Evolutionary conservation across 2,797 vertebrate genomes (phyloP).

Genomic region (Syngnathus acus): DNA sequence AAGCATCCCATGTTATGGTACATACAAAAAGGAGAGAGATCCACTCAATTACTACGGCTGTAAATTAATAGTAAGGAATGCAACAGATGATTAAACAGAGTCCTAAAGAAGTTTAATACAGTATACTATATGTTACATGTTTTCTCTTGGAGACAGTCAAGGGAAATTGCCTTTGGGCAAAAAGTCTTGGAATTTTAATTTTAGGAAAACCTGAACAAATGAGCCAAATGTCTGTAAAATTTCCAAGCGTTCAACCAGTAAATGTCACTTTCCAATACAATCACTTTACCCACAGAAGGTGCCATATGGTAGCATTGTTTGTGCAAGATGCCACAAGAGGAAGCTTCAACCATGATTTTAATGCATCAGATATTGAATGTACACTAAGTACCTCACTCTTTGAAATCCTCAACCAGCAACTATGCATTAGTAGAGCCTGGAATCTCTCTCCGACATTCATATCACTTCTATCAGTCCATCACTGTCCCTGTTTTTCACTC

Average conservation of each 20-base stretch:
- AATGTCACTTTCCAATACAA: not conserved
- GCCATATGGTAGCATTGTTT: constrained; percentile 30
- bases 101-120: not conserved
- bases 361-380: constrained; percentile 28
- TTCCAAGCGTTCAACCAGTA: not conserved
- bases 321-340: constrained; percentile 11
- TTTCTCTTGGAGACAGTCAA: not conserved
- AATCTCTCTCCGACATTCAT: constrained; percentile 17
- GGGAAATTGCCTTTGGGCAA: not conserved
- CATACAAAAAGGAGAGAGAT: not conserved
- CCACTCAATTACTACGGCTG: not conserved
- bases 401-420: constrained; percentile 7
- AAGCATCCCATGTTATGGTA: not conserved
- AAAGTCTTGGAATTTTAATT: not conserved
- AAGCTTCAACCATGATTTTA: constrained; percentile 18
- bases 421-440: constrained; percentile 19
- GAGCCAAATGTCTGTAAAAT: not conserved
- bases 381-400: constrained; percentile 2
- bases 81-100: not conserved
- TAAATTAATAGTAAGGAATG: not conserved
- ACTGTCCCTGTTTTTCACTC: constrained; percentile 14
- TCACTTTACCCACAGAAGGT: constrained; percentile 19
- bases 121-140: not conserved
- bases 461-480: constrained; percentile 34
- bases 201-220: not conserved